Evolutionary conservation across 2,797 vertebrate species (phyloP).

Genomic region (Pelodytes ibericus): DNA sequence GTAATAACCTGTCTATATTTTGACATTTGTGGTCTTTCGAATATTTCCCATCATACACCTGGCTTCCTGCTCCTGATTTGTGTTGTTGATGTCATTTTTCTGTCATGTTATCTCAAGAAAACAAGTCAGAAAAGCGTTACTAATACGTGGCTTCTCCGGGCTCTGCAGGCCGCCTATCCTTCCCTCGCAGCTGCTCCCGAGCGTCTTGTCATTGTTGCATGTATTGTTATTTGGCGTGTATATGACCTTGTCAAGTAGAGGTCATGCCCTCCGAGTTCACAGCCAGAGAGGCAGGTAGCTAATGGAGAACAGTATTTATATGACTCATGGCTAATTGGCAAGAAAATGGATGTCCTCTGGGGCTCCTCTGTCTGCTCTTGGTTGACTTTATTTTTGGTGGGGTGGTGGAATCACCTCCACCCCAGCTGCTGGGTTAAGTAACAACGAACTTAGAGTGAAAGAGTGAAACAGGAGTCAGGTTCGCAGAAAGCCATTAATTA

Average conservation of each 20-base stretch:
- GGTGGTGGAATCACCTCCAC: too few relatives aligned
- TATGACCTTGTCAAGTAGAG: not conserved
- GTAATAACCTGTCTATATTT: too few relatives aligned
- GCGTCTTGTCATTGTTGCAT: not conserved
- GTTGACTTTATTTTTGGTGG: not conserved
- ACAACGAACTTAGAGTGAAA: not conserved
- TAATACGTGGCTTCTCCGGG: too few relatives aligned
- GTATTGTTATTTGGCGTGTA: not conserved
- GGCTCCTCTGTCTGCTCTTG: not conserved
- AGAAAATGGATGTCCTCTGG: not conserved
- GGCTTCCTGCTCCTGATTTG: too few relatives aligned
- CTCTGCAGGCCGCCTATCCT: too few relatives aligned
- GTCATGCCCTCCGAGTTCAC: not conserved
- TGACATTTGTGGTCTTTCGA: too few relatives aligned
- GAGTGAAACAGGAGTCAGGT: not conserved
- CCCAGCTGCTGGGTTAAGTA: slow-evolving; percentile 11
- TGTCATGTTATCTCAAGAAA: too few relatives aligned
- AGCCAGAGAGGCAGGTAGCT: slow-evolving; percentile 2
- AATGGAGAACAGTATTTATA: not conserved
- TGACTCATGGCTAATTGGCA: slow-evolving; percentile 11
- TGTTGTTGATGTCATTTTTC: too few relatives aligned
- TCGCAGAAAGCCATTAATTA: not conserved
- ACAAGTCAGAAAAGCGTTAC: too few relatives aligned
- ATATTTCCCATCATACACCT: too few relatives aligned
- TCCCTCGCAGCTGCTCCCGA: not conserved